Evolutionary conservation across 2,888 invertebrate species (phyloP), one percentile per base, ranked within the genome.

Genomic region (Dicycla oo): DNA sequence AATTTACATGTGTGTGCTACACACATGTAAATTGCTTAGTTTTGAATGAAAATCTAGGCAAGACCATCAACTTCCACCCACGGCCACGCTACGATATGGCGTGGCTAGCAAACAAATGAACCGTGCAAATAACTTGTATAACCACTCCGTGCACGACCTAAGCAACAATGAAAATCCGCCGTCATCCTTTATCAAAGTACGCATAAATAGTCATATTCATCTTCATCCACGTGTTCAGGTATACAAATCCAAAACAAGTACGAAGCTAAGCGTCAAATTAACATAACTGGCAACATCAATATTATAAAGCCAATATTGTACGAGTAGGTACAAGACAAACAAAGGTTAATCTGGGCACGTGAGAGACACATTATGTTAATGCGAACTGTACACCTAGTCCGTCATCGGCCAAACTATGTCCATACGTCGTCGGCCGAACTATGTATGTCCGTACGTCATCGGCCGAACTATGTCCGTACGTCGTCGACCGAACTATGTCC

Each of bases 201-300:
- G 11, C 30, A 13, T 51, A 56, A 65, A 23, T 56, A 49, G 5
- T 30, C 43, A 26, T 45, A 64, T 54, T 38, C 60, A 71, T 63
- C 63, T 60, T n/a, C 34, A 58, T 54, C 58, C 34, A 54, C 34
- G 4, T 34, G 34, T 34, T 30, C 18, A 65, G 40, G 51, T 49
- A 58, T 5, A 76, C 62, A 63, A 57, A 58, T 70, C 11, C 40
- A 40, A 34, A 63, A 58, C 40, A 47, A 26, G 40, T 40, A 47
- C 53, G 26, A 58, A 66, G 65, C 58, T 74, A 54, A 65, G 56
- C 65, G 56, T 43, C 49, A 38, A 78, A 82, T 78, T 80, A 76
- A 60, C 75, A 72, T 81, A 83, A 84, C 74, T 74, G 45, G 64
- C 73, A 73, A 82, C 77, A 82, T 80, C 80, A 82, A 82, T 73